These are phyloP conservation scores for Bombus balteatus DNA, from an alignment of 1,140 invertebrate genomes.

Conservation along the genomic window DNA sequence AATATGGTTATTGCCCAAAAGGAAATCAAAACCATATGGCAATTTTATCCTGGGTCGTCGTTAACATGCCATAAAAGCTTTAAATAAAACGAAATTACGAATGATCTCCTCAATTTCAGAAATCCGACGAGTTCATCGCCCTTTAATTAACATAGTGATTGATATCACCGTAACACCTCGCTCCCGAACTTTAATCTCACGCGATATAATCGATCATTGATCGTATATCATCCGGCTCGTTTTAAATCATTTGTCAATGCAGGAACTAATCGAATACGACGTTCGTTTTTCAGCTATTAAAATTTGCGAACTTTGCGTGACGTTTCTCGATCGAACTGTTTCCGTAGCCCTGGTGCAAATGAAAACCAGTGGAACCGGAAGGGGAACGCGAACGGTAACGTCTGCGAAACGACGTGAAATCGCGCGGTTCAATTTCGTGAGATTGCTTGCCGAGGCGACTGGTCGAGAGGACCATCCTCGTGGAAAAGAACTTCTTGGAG, in stretches of 20 bases:
- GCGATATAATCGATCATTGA: background rate
- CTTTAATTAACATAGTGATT: background rate
- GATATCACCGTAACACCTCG: background rate
- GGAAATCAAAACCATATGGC: background rate
- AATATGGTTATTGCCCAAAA: too few species aligned
- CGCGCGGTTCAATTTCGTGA: slow-evolving; percentile 71
- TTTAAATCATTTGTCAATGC: background rate
- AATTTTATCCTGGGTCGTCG: background rate
- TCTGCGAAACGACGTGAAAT: slow-evolving; percentile 71
- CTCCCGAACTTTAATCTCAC: background rate
- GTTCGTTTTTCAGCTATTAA: background rate
- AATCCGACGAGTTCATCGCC: background rate
- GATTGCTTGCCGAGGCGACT: slow-evolving; percentile 67
- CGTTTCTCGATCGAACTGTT: background rate
- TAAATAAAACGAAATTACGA: background rate
- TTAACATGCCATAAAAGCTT: background rate
- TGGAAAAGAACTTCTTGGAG: slow-evolving; percentile 62
- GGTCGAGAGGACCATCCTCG: slow-evolving; percentile 55
- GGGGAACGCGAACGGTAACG: slow-evolving; percentile 67
- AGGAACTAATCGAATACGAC: background rate
- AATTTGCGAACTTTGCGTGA: background rate
- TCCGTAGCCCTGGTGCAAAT: slow-evolving; percentile 36
- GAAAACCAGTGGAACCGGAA: slow-evolving; percentile 57
- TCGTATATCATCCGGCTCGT: background rate
- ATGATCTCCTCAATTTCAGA: background rate